phyloP scores from a whole-genome alignment of 2,797 vertebrate species.

The Danio tinwini region DNA sequence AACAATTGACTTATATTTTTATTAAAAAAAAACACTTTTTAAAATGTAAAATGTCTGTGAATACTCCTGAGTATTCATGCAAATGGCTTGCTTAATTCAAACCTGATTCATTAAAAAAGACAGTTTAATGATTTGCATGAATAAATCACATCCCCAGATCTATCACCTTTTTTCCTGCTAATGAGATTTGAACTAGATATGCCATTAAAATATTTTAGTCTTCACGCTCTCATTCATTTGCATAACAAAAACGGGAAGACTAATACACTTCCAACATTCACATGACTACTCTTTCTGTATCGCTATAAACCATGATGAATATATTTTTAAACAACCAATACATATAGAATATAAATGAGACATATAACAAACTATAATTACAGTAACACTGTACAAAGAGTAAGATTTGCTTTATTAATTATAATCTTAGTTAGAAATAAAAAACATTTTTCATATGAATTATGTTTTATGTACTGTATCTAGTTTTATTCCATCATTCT shows the following conservation, averaged over 20 bases:
- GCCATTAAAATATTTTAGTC: not conserved
- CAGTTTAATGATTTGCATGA: conserved; percentile 6
- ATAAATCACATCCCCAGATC: conserved; percentile 11
- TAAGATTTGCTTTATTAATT: too few relatives aligned
- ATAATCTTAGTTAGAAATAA: too few relatives aligned
- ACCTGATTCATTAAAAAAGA: not conserved
- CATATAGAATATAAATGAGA: not conserved
- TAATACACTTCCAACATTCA: not conserved
- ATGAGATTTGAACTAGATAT: not conserved
- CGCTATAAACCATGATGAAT: not conserved
- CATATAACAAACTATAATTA: too few relatives aligned
- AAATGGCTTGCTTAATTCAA: not conserved
- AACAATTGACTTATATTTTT: not conserved
- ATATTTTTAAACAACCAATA: not conserved
- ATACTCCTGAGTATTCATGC: not conserved
- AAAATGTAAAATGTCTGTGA: not conserved
- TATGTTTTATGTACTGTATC: too few relatives aligned
- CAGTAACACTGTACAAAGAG: too few relatives aligned
- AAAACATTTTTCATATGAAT: too few relatives aligned
- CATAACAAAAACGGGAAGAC: conserved; percentile 4
- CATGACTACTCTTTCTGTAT: not conserved
- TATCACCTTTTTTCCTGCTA: not conserved
- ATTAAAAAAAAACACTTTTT: not conserved
- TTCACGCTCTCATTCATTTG: not conserved
- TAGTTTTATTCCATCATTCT: too few relatives aligned